Evolutionary conservation across 2,888 invertebrate species (phyloP), one percentile per base, ranked within the genome.

Genomic region (Ceramica pisi): DNA sequence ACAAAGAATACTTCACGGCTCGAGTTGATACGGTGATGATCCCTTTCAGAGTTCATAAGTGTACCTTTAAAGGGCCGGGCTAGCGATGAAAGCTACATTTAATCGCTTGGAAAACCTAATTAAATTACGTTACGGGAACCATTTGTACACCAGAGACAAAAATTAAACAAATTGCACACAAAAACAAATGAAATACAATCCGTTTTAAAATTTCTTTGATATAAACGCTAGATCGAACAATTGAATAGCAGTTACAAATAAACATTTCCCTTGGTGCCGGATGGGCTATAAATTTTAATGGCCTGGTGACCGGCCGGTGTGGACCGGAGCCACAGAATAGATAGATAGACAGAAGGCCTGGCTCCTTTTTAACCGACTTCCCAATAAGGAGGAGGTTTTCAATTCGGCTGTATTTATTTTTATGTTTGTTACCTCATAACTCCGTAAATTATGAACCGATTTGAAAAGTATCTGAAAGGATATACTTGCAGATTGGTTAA

Each of bases 261-360:
- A 74, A 71, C 57, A 78, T 81, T 72, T 56, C 67, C 71, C 61
- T 73, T 75, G 61, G 59, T 65, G 60, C 66, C 59, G 55, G 79
- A 73, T 69, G n/a, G 67, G 51, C 72, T 64, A 77, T 83, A 71
- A 81, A 81, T 80, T 81, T 80, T 78, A 81, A 81, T 81, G 53
- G 66, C 35, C 56, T 67, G 70, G 48, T 55, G 59, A 70, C 31
- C 44, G 41, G 38, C 44, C n/a, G 63, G n/a, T 53, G 23, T 55
- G 10, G 21, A 60, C 26, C 4, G 38, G 26, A 26, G 26, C 21
- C 26, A 64, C 8, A 19, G 21, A 38, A 6, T 26, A 73, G 6
- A 26, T 44, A 26, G 12, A 6, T 46, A 1, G 26, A 41, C 38
- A 70, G 72, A 61, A 61, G 62, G 12, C 10, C 14, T 14, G 9